Conservation (phyloP, 2,888 invertebrate genomes). For the Endotricha flammealis region DNA sequence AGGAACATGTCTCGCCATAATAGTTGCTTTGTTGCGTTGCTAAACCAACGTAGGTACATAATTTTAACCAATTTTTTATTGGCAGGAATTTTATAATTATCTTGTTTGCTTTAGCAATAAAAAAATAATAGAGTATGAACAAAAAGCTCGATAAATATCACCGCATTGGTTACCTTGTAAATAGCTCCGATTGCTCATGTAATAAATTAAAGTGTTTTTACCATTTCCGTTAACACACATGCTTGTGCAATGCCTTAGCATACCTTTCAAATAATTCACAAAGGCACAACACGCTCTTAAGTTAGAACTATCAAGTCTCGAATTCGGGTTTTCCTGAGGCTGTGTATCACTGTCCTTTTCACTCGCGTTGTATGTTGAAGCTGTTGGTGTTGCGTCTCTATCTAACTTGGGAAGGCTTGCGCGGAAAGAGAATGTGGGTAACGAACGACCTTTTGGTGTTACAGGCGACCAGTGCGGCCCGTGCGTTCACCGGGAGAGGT, state of each 20-base stretch:
- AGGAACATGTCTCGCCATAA: no score
- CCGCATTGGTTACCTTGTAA: constrained; percentile 29
- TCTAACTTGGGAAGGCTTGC: constrained; percentile 74
- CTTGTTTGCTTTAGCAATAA: no score
- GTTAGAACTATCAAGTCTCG: constrained; percentile 72
- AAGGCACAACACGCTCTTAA: constrained; percentile 68
- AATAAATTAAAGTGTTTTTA: constrained; percentile 47
- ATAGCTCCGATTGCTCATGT: constrained; percentile 29
- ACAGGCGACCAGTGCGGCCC: constrained; percentile 75
- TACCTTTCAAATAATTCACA: constrained; percentile 72
- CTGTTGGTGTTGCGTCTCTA: constrained; percentile 44
- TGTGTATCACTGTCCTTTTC: constrained; percentile 49
- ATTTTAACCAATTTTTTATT: no score
- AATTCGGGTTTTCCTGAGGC: constrained; percentile 74
- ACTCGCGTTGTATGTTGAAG: constrained; percentile 25
- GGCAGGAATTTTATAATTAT: no score
- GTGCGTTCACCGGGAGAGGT: constrained; percentile 66
- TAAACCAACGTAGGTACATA: no score
- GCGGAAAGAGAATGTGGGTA: constrained; percentile 78
- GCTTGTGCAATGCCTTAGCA: constrained; percentile 57
- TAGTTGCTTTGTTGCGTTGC: no score
- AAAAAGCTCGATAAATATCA: constrained; percentile 1
- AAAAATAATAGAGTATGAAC: no score
- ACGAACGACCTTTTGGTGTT: constrained; percentile 77
- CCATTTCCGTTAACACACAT: constrained; percentile 55